Percentiles rank a stretch among this genome's conserved stretches.
Evolutionary conservation across 1,140 invertebrate species (phyloP).

Genomic region (Trissolcus basalis): DNA sequence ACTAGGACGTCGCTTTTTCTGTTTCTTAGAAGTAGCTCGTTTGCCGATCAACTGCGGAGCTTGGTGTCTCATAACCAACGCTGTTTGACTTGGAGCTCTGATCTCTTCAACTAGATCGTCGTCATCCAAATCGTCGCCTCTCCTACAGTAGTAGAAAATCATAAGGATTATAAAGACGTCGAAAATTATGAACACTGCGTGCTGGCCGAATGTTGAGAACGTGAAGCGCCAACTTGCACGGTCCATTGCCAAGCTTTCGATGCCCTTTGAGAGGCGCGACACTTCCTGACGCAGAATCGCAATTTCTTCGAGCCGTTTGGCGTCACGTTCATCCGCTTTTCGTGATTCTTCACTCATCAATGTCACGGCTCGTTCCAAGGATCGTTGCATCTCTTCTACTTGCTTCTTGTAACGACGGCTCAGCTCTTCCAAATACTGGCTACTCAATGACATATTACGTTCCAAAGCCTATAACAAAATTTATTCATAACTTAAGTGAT

Average conservation of each 20-base stretch:
- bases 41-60: conserved; percentile 57
- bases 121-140: conserved; percentile 44
- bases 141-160: conserved; percentile 74
- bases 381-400: conserved; percentile 94
- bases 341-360: conserved; percentile 85
- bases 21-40: conserved; percentile 67
- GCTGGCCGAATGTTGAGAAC: conserved; percentile 78
- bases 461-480: conserved; percentile 85
- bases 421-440: conserved; percentile 95
- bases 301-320: conserved; percentile 81
- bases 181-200: conserved; percentile 75
- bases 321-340: conserved; percentile 83
- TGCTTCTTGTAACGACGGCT: conserved; percentile 96
- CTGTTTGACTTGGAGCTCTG: conserved; percentile 12
- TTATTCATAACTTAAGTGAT: too few species aligned
- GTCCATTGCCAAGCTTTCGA: conserved; percentile 80
- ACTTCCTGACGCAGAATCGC: conserved; percentile 79
- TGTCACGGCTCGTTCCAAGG: conserved; percentile 88
- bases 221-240: conserved; percentile 80
- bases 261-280: conserved; percentile 75
- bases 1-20: conserved; percentile 82
- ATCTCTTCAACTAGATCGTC: neutral
- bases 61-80: conserved; percentile 19
- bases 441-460: conserved; percentile 95
- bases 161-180: conserved; percentile 76